Base-by-base conservation (phyloP, 2,113 vertebrate genomes). In the Nannospalax galili region DNA sequence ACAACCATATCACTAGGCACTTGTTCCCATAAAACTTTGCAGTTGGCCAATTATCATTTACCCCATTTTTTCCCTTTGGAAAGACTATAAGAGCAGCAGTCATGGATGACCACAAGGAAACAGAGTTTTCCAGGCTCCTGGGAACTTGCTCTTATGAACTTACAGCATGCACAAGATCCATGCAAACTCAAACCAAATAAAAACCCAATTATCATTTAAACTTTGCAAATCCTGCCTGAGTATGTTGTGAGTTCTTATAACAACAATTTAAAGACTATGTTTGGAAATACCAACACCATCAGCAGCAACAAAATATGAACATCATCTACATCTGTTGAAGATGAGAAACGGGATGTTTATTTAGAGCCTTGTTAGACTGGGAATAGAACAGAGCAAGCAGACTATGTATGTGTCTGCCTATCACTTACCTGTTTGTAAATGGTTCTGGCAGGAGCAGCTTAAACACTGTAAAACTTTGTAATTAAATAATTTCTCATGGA, bases 401-500 rank as follows among this genome's bases (percentile, higher is more conserved):
- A 5, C 60, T 79, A 45, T 6, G 2, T 15, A 26, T 65, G 9
- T 67, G 4, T 2, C 40, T 93, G 16, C 74, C 48, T 79, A 5
- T 93, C 26, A 91, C 19, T 17, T 95, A 64, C 60, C 74, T 89
- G 2, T 89, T 93, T 96, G 75, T 88, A 69, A 69, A 40, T 87
- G 56, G 17, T 37, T 30, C 37, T 96, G n/a, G 70, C 69, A 90
- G 58, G 70, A 56, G 22, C 64, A 91, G 35, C 42, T 91, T 96
- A 94, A 85, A 94, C 32, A 72, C 75, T 64, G 37, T 97, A 77
- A 92, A 94, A 92, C 60, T 75, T 42, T 70, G 28, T 62, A 87
- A 93, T 94, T 93, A 94, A 84, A 67, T 95, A 86, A 79, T 94
- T 72, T 94, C 95, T 94, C 94, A 87, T 80, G 87, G 45, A 94